phyloP scores from a whole-genome alignment of 2,113 vertebrate genomes.

The Pseudois nayaur region DNA sequence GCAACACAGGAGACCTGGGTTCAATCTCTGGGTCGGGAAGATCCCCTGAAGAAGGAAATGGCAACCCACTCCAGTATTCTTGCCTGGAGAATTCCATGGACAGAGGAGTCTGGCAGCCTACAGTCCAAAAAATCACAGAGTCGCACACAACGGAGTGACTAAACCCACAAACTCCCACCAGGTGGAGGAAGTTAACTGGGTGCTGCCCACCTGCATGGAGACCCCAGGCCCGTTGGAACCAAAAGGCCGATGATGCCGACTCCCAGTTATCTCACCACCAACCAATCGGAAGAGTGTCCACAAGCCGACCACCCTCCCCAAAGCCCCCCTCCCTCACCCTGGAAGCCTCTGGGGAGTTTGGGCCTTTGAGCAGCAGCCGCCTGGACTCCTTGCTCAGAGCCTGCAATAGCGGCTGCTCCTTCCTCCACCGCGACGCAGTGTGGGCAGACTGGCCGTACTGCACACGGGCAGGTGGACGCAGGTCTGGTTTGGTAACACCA shows the following conservation, averaged over 20 bases:
- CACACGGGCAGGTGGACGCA: accelerated
- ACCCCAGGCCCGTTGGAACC: neutral
- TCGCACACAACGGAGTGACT: neutral
- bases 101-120: neutral
- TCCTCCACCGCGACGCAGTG: accelerated
- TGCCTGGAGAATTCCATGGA: neutral
- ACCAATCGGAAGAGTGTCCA: neutral
- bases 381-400: neutral
- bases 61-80: neutral
- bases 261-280: neutral
- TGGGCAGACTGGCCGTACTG: neutral
- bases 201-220: neutral
- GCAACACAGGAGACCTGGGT: neutral
- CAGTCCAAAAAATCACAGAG: neutral
- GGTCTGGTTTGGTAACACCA: neutral
- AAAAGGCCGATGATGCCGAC: neutral
- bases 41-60: neutral
- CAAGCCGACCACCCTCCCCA: neutral
- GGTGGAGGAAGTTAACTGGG: too few species aligned
- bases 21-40: neutral
- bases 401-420: accelerated
- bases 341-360: neutral
- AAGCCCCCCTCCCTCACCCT: too few species aligned
- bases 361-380: neutral
- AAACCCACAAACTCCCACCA: neutral